phyloP scores from a whole-genome alignment of 2,888 invertebrate genomes.

The Hymenopus coronatus region DNA sequence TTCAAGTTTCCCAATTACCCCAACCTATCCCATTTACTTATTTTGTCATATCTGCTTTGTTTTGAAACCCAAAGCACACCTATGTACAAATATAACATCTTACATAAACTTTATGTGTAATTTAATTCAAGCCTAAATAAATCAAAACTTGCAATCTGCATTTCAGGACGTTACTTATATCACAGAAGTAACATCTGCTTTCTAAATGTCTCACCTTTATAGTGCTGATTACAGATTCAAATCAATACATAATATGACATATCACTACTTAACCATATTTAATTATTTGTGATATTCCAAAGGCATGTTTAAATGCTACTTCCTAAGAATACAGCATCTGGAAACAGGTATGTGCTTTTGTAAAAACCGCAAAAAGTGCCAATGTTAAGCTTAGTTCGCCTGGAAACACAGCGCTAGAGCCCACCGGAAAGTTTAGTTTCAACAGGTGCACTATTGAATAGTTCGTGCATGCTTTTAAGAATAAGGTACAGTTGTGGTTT shows the following conservation, averaged over 20 bases:
- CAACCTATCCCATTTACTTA: too few relatives aligned
- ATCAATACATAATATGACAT: neutral
- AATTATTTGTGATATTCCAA: neutral
- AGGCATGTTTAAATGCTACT: neutral
- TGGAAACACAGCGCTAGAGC: neutral
- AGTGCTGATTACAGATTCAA: neutral
- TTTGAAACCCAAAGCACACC: too few relatives aligned
- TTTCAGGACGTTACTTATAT: neutral
- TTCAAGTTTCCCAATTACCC: too few relatives aligned
- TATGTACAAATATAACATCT: too few relatives aligned
- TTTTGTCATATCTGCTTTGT: too few relatives aligned
- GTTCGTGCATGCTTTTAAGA: neutral
- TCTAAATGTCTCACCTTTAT: neutral
- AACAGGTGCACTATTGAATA: neutral
- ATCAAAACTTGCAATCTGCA: too few relatives aligned
- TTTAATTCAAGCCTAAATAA: too few relatives aligned
- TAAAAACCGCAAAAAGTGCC: neutral
- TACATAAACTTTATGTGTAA: too few relatives aligned
- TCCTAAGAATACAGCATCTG: neutral
- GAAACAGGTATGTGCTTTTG: neutral
- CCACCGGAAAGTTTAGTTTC: neutral
- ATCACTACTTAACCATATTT: neutral
- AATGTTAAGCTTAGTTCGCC: neutral
- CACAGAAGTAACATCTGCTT: neutral
- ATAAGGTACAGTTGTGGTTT: neutral